Base-by-base conservation (phyloP, 2,888 invertebrate species). In the Hetaerina titia region DNA sequence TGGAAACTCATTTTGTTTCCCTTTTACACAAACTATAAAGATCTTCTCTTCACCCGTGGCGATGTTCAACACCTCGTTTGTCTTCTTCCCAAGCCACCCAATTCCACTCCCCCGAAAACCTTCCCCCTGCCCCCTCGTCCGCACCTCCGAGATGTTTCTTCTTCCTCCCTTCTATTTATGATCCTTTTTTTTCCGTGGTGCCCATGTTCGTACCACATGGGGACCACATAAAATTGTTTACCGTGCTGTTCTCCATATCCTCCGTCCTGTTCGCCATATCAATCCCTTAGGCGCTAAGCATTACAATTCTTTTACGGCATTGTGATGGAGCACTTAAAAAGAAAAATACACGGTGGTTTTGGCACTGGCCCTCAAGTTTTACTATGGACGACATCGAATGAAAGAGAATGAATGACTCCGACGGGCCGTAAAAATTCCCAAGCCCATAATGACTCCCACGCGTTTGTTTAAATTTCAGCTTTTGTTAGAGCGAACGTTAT, bases 281-380 rank as follows among this genome's bases (percentile, higher is more conserved):
- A 81, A 25, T 81, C 31, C 81, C 81, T 81, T n/a, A 81, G 25
- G 13, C 6, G 31, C 31, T 31, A 31, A 81, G 81, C 31, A 31
- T 8, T 81, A 81, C 31, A 31, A 31, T 81, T 81, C 81, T n/a
- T 81, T 81, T 81, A 81, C 81, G 9, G 81, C 81, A 81, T 81
- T 81, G 81, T 81, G 31, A 81, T 81, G 81, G 81, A 81, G 81
- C 81, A 25, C 81, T 81, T 81, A 81, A 81, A 81, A 81, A 45
- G 22, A 31, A 11, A 81, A 9, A 19, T 31, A 31, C 81, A 81
- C 13, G 25, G 13, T 81, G 25, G 81, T 31, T 81, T 81, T 81
- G 81, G 81, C 81, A 11, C 6, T 81, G 81, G 7, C 81, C 11
- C 22, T 31, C 11, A 13, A 5, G 81, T 31, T 31, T 31, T 31